phyloP scores from a whole-genome alignment of 2,113 vertebrate genomes.

The Sturnus vulgaris region DNA sequence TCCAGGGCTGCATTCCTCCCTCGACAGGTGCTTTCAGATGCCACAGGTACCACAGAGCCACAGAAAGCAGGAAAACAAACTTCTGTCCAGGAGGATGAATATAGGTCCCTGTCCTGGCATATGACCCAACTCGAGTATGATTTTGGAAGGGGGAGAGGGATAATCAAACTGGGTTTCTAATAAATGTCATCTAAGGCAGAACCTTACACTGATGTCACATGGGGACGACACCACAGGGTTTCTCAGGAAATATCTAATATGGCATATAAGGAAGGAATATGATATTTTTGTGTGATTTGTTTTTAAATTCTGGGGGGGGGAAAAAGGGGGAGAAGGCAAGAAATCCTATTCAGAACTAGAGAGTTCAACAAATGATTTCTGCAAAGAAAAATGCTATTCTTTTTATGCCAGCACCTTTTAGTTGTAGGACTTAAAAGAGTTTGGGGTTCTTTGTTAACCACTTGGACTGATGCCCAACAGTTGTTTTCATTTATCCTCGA shows the following conservation, averaged over 20 bases:
- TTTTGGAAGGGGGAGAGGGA: background rate
- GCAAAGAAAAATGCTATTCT: slow-evolving; percentile 64
- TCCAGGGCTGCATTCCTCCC: background rate
- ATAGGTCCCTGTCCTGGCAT: background rate
- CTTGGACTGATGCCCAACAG: slow-evolving; percentile 64
- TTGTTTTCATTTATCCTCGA: slow-evolving; percentile 67
- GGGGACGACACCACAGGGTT: background rate
- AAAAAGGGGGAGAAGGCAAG: background rate
- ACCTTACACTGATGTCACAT: background rate
- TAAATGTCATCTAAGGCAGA: background rate
- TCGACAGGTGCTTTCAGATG: background rate
- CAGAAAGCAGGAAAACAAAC: background rate
- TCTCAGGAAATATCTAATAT: background rate
- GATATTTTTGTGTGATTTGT: background rate
- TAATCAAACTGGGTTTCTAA: background rate
- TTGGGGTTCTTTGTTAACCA: slow-evolving; percentile 64
- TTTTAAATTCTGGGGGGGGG: background rate
- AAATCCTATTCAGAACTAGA: background rate
- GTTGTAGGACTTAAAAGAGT: slow-evolving; percentile 65
- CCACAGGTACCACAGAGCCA: background rate
- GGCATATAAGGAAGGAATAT: background rate
- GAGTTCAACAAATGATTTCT: slow-evolving; percentile 61
- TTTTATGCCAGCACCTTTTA: slow-evolving; percentile 66
- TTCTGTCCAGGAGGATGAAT: background rate
- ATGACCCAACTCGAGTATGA: background rate